Evolutionary conservation across 2,888 invertebrate genomes (phyloP).

Genomic region (Bhutanitis thaidina): DNA sequence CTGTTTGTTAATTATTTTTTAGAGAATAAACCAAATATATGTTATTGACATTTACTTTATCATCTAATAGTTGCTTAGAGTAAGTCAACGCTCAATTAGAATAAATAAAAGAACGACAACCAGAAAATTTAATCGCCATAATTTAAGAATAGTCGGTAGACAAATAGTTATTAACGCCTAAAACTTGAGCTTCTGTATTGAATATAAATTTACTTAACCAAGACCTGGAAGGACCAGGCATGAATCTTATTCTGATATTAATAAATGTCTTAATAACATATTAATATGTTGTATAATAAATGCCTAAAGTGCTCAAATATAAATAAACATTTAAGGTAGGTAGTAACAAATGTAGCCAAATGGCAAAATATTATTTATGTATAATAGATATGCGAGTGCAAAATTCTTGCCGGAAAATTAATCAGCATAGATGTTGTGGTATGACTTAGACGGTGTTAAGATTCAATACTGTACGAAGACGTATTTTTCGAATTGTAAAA

Average conservation of each 20-base stretch:
- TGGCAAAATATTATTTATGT: neutral
- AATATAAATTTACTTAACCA: neutral
- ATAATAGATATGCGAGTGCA: neutral
- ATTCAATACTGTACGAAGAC: slow-evolving; percentile 23
- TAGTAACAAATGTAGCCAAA: neutral
- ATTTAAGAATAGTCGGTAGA: slow-evolving; percentile 8
- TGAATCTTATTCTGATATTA: neutral
- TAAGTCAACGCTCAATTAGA: slow-evolving; percentile 43
- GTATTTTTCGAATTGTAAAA: neutral
- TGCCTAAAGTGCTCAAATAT: slow-evolving; percentile 12
- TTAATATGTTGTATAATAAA: neutral
- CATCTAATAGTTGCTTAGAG: slow-evolving; percentile 32
- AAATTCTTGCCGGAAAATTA: slow-evolving; percentile 15
- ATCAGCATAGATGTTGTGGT: slow-evolving; percentile 18
- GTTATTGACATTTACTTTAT: slow-evolving; percentile 33
- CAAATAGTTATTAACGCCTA: neutral
- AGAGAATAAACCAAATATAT: slow-evolving; percentile 68
- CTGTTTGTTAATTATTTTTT: slow-evolving; percentile 59
- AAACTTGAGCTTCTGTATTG: neutral
- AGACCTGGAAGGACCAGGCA: neutral
- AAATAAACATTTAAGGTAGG: neutral
- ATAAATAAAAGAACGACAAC: slow-evolving; percentile 42
- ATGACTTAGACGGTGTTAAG: slow-evolving; percentile 7
- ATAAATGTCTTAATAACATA: neutral
- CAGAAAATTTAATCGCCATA: slow-evolving; percentile 35